Base-by-base conservation (phyloP, 2,797 vertebrate genomes). In the Linurgus olivaceus region DNA sequence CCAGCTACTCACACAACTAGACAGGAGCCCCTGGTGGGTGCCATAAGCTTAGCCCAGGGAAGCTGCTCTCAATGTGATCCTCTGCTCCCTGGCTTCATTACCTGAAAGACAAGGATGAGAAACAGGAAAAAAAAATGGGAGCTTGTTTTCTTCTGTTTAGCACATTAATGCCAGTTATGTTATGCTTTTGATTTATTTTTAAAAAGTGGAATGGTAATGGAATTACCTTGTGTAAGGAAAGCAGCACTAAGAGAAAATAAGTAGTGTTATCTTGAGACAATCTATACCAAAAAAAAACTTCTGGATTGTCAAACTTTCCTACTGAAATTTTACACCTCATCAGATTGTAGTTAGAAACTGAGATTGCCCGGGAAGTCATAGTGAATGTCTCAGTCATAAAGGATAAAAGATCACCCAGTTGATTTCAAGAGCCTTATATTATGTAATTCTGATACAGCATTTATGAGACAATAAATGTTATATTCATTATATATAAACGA, bases 81-180 rank as follows among this genome's bases (percentile, higher is more conserved):
- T 86, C 65, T 73, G n/a, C 31, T 79, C 33, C 8, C 52, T 74
- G 52, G 37, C 10, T 90, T 24, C 26, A 13, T 58, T 72, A 48
- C 24, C 65, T 81, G 57, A 54, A 87, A 61, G 55, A n/a, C 19
- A 33, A 42, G 20, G 17, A 48, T 44, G 28, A 85, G 31, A 73
- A 93, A 58, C 12, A 67, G 33, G 16, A 48, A 73, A 21, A 4
- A 26, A 62, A 89, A 51, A 54, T 3, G 11, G 17, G 24, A 77
- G 11, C 9, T 86, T 47, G 5, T 67, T 76, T 81, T 38, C 40
- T 70, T 51, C 11, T 31, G 7, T 61, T 87, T 59, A 75, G 17
- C 24, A 28, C 1, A 1, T 23, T 57, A 47, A 48, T 71, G 31
- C 19, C 25, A 35, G 17, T 62, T 62, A 47, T 0, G 1, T 33